A percentile compares a stretch with the other conserved stretches of the same genome.
Evolutionary conservation across 2,797 vertebrate species (phyloP).

Genomic region (Acrossocheilus wenchowensis): DNA sequence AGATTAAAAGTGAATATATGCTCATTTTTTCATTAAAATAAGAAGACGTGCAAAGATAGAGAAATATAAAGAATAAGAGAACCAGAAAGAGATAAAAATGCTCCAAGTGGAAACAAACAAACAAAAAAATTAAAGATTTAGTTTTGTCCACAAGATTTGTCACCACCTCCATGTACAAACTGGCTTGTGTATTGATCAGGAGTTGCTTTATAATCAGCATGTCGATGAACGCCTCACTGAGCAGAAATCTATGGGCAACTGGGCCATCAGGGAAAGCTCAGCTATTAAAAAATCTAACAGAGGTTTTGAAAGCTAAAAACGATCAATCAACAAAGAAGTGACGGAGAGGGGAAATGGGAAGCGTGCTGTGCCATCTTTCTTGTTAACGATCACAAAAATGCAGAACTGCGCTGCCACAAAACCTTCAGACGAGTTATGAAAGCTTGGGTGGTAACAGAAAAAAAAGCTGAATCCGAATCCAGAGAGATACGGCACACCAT

Average conservation of each 20-base stretch:
- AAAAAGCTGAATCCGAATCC: constrained; percentile 10
- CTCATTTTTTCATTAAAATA: constrained; percentile 68
- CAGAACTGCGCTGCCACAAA: constrained; percentile 10
- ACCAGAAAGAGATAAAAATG: not conserved
- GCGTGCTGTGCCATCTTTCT: constrained; percentile 42
- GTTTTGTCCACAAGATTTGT: constrained; percentile 29
- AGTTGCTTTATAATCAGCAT: constrained; percentile 46
- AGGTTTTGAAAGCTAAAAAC: constrained; percentile 33
- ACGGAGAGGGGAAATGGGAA: constrained; percentile 41
- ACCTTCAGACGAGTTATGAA: constrained; percentile 18
- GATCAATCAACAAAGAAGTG: constrained; percentile 44
- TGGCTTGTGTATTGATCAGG: constrained; percentile 40
- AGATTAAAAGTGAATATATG: constrained; percentile 66
- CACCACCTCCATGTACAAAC: constrained; percentile 15
- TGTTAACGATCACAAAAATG: constrained; percentile 42
- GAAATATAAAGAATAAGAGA: constrained; percentile 28
- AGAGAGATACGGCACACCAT: not conserved
- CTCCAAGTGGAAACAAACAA: not conserved
- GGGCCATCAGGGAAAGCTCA: constrained; percentile 44
- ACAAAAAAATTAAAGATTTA: not conserved
- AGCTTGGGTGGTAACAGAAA: constrained; percentile 32
- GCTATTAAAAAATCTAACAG: constrained; percentile 45
- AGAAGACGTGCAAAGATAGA: not conserved
- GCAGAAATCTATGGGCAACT: constrained; percentile 34
- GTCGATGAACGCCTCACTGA: constrained; percentile 35